Conservation (phyloP, 2,888 invertebrate species). For the Drosophila demipolita region DNA sequence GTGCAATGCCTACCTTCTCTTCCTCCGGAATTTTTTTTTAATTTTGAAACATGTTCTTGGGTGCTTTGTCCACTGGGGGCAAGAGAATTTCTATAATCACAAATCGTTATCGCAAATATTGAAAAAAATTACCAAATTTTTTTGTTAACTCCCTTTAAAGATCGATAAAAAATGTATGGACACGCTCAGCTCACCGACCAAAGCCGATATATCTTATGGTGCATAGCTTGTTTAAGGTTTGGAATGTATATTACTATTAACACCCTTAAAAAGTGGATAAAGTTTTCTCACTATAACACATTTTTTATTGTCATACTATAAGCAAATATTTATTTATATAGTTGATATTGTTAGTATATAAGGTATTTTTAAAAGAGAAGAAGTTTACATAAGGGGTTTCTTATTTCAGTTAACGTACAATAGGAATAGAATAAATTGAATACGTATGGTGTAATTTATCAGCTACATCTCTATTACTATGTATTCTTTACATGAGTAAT, state of each 20-base stretch:
- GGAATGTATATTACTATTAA: background rate
- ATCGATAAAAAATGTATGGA: background rate
- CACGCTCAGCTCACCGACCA: background rate
- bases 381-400: background rate
- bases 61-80: background rate
- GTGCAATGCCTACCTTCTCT: background rate
- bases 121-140: background rate
- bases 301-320: background rate
- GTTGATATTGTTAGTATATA: background rate
- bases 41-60: background rate
- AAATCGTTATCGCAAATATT: background rate
- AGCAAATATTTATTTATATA: conserved; percentile 3
- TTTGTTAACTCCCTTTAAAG: background rate
- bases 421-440: conserved; percentile 3
- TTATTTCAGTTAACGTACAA: conserved; percentile 21
- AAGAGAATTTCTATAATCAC: background rate
- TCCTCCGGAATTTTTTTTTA: background rate
- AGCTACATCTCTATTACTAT: conserved; percentile 61
- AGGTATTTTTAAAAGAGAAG: background rate
- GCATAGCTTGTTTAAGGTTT: no score
- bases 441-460: conserved; percentile 33
- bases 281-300: background rate
- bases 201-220: background rate
- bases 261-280: background rate
- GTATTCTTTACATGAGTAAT: conserved; percentile 69